Evolutionary conservation across 2,113 vertebrate species (phyloP).

Genomic region (Oryctolagus cuniculus): DNA sequence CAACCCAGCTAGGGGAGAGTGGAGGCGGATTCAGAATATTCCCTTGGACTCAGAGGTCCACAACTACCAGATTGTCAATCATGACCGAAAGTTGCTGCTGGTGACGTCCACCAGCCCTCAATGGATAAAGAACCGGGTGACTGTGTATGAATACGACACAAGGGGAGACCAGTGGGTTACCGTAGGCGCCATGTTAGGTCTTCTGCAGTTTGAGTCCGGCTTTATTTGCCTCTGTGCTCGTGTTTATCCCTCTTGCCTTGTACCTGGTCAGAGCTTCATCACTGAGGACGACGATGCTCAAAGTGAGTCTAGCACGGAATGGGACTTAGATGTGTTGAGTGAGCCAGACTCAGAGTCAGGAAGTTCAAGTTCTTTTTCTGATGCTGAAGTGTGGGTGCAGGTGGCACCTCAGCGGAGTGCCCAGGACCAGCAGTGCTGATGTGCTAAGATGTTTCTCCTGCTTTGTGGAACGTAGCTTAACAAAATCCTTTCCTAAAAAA

Average conservation of each 20-base stretch:
- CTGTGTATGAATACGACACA: constrained; percentile 92
- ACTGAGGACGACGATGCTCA: constrained; percentile 92
- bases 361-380: constrained; percentile 94
- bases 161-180: constrained; percentile 90
- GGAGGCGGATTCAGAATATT: constrained; percentile 91
- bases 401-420: constrained; percentile 78
- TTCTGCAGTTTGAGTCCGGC: constrained; percentile 88
- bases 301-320: constrained; percentile 94
- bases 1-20: constrained; percentile 92
- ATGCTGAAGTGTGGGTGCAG: constrained; percentile 88
- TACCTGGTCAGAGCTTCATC: constrained; percentile 92
- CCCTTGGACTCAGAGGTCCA: constrained; percentile 91
- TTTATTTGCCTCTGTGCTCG: constrained; percentile 92
- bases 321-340: constrained; percentile 93
- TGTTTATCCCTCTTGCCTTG: constrained; percentile 91
- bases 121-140: constrained; percentile 93
- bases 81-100: constrained; percentile 90
- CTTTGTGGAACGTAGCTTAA: constrained; percentile 63
- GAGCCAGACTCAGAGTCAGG: constrained; percentile 92
- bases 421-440: constrained; percentile 77
- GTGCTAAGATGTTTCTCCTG: constrained; percentile 60
- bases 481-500: constrained; percentile 54
- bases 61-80: constrained; percentile 93
- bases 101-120: constrained; percentile 92
- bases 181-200: constrained; percentile 91